Percentiles rank a stretch among this genome's conserved stretches.
These are phyloP conservation scores for Zosterops hypoxanthus DNA, from an alignment of 2,113 vertebrate species.

Conservation along the genomic window DNA sequence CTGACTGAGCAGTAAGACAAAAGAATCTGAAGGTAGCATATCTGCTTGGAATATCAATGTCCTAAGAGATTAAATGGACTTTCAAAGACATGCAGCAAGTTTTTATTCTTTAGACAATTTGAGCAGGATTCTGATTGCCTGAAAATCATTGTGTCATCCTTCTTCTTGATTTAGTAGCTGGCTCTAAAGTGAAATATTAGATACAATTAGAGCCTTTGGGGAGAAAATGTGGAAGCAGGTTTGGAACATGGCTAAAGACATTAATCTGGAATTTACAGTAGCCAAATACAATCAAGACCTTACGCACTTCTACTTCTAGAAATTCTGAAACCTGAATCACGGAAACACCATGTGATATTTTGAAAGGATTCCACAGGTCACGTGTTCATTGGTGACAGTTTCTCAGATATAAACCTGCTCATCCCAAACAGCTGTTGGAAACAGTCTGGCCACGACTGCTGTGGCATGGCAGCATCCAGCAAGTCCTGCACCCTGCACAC, in stretches of 20 bases:
- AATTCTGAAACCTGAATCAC: background rate
- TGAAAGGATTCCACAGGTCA: background rate
- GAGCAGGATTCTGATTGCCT: background rate
- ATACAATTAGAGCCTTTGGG: background rate
- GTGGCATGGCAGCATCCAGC: rapidly evolving
- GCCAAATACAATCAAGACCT: background rate
- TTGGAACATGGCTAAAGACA: background rate
- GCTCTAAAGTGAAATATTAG: background rate
- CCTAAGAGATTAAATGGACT: background rate
- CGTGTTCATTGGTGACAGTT: background rate
- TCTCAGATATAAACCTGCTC: background rate
- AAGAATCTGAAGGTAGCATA: background rate
- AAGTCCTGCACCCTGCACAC: background rate
- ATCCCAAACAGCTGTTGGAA: background rate
- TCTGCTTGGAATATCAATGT: background rate
- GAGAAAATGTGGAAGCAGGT: background rate
- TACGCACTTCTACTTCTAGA: background rate
- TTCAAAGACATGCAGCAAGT: background rate
- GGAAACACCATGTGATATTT: background rate
- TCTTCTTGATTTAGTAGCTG: background rate
- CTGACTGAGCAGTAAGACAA: background rate
- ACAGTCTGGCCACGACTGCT: background rate
- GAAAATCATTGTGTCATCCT: background rate
- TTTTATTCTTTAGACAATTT: background rate
- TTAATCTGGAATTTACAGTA: background rate